These are phyloP conservation scores for Sitta carolinensis DNA, from an alignment of 2,797 vertebrate genomes.

Conservation along the genomic window DNA sequence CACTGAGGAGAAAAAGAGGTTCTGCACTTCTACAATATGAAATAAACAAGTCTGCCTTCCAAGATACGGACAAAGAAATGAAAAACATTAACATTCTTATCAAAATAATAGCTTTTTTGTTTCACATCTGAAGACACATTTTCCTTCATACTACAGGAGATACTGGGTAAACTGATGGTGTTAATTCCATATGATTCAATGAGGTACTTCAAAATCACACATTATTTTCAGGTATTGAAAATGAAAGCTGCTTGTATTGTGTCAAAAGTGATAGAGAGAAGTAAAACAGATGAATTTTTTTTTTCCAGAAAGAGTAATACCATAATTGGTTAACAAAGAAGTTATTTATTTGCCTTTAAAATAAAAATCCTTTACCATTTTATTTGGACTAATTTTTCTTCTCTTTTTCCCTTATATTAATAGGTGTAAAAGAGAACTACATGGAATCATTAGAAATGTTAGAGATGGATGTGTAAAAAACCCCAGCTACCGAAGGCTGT, in stretches of 20 bases:
- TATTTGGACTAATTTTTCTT: not conserved
- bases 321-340: not conserved
- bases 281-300: not conserved
- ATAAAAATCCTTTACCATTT: not conserved
- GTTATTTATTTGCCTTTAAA: not conserved
- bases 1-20: not conserved
- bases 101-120: not conserved
- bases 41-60: not conserved
- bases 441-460: not conserved
- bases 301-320: not conserved
- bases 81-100: not conserved
- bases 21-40: not conserved
- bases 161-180: not conserved
- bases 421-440: not conserved
- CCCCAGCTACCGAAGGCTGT: fast-evolving
- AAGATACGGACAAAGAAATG: not conserved
- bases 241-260: not conserved
- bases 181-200: not conserved
- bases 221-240: not conserved
- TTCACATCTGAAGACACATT: not conserved
- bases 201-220: not conserved
- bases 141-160: not conserved
- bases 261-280: not conserved
- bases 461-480: not conserved
- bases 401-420: not conserved